phyloP scores from a whole-genome alignment of 1,140 invertebrate genomes.

The Archegozetes longisetosus region DNA sequence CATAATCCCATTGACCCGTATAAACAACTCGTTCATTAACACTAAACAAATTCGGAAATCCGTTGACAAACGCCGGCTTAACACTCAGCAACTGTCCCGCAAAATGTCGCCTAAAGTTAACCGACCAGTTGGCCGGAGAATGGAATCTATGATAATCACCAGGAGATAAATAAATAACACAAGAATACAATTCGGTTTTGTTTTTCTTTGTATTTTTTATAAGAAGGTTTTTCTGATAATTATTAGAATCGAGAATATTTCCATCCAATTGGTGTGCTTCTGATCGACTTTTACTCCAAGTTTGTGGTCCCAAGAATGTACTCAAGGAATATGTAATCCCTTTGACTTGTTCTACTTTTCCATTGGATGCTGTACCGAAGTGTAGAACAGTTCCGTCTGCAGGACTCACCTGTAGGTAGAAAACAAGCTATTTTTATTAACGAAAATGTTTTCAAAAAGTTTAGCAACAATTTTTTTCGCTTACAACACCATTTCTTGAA shows the following conservation, averaged over 20 bases:
- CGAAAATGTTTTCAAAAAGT: too few species aligned
- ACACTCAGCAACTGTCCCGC: slow-evolving; percentile 79
- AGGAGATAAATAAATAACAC: slow-evolving; percentile 89
- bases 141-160: slow-evolving; percentile 98
- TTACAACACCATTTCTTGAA: background rate
- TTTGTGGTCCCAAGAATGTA: slow-evolving; percentile 57
- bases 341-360: slow-evolving; percentile 83
- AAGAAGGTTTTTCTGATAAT: background rate
- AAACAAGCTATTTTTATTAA: too few species aligned
- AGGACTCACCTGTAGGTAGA: slow-evolving; percentile 50
- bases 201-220: slow-evolving; percentile 23
- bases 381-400: slow-evolving; percentile 82
- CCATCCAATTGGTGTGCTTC: too few species aligned
- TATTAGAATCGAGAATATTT: too few species aligned
- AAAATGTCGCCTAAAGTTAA: slow-evolving; percentile 71
- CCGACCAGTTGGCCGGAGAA: slow-evolving; percentile 77
- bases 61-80: slow-evolving; percentile 65
- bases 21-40: slow-evolving; percentile 91
- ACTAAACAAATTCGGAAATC: slow-evolving; percentile 78
- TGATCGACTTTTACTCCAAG: too few species aligned
- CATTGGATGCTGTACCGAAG: slow-evolving; percentile 59
- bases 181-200: slow-evolving; percentile 65
- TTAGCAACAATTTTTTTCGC: background rate
- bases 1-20: slow-evolving; percentile 79
- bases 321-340: slow-evolving; percentile 83